A percentile compares a stretch with the other conserved stretches of the same genome.
phyloP scores from a whole-genome alignment of 23 tunicate genomes.

The Pegea sp. region DNA sequence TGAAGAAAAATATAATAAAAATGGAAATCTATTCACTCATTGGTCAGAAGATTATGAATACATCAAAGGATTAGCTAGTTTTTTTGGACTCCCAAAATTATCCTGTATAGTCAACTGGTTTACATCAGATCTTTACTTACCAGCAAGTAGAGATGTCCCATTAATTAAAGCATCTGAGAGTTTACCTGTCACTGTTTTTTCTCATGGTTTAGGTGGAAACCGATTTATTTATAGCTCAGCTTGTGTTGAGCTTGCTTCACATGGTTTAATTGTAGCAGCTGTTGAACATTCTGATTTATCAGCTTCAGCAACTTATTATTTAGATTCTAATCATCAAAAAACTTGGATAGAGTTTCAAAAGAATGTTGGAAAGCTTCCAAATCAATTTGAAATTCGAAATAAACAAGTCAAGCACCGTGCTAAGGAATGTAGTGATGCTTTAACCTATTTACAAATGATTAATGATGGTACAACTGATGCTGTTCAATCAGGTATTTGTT shows the following conservation, averaged over 20 bases:
- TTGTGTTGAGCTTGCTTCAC: constrained; percentile 53
- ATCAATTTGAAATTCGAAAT: constrained; percentile 19
- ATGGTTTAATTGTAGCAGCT: constrained; percentile 56
- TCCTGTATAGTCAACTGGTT: constrained; percentile 14
- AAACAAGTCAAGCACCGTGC: constrained; percentile 38
- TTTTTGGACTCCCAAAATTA: constrained; percentile 8
- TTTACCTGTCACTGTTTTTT: constrained; percentile 35
- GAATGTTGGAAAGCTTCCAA: constrained; percentile 6
- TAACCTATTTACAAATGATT: constrained; percentile 15
- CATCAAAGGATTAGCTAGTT: constrained; percentile 19
- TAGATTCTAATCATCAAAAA: constrained; percentile 3
- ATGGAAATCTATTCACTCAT: constrained; percentile 2
- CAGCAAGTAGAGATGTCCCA: constrained; percentile 10
- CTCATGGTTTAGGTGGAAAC: constrained; percentile 46
- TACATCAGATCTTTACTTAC: constrained; percentile 4
- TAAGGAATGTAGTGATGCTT: constrained; percentile 12
- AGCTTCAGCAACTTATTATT: constrained; percentile 29
- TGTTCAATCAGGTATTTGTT: constrained; percentile 11
- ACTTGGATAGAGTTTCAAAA: constrained; percentile 10
- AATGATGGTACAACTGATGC: constrained; percentile 19
- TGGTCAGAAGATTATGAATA: constrained; percentile 22
- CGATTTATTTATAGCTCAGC: constrained; percentile 15
- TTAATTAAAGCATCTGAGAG: no score
- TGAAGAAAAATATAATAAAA: constrained; percentile 1
- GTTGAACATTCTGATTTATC: constrained; percentile 58